Evolutionary conservation across 2,888 invertebrate species (phyloP).

Genomic region (Caenorhabditis becei): DNA sequence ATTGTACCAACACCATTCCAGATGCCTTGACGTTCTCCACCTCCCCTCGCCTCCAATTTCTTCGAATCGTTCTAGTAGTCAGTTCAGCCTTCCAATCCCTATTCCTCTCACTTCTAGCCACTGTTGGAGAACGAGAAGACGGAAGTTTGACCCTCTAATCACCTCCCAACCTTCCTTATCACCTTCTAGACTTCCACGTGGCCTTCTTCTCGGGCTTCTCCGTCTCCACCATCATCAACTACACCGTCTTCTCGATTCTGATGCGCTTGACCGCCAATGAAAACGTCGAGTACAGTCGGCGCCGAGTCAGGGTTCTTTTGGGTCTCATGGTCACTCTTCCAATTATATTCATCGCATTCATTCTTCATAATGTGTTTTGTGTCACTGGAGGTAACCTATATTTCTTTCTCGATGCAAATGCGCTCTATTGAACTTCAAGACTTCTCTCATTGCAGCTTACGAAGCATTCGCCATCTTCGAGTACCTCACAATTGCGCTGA

Average conservation of each 20-base stretch:
- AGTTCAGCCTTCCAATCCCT: slow-evolving; percentile 45
- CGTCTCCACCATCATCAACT: slow-evolving; percentile 52
- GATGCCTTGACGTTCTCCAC: slow-evolving; percentile 34
- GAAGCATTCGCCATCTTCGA: slow-evolving; percentile 58
- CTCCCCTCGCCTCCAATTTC: slow-evolving; percentile 29
- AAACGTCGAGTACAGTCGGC: slow-evolving; percentile 18
- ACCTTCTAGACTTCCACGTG: slow-evolving; percentile 56
- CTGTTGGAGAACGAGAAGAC: slow-evolving; percentile 66
- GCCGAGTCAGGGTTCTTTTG: slow-evolving; percentile 39
- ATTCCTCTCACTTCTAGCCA: slow-evolving; percentile 54
- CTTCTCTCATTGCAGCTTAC: slow-evolving; percentile 47
- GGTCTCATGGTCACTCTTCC: slow-evolving; percentile 44
- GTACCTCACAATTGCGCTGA: slow-evolving; percentile 47
- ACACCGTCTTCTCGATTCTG: slow-evolving; percentile 46
- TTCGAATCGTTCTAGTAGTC: slow-evolving; percentile 41
- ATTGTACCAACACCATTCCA: not conserved
- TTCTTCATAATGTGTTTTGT: slow-evolving; percentile 56
- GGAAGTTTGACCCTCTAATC: slow-evolving; percentile 34
- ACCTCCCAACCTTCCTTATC: too few relatives aligned
- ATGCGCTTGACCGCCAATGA: slow-evolving; percentile 26
- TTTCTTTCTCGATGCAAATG: not conserved
- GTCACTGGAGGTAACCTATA: slow-evolving; percentile 39
- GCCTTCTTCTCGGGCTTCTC: slow-evolving; percentile 61
- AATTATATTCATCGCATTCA: slow-evolving; percentile 49
- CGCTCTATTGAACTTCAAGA: too few relatives aligned